phyloP scores from a whole-genome alignment of 2,888 invertebrate species.

The Eristalinus aeneus region DNA sequence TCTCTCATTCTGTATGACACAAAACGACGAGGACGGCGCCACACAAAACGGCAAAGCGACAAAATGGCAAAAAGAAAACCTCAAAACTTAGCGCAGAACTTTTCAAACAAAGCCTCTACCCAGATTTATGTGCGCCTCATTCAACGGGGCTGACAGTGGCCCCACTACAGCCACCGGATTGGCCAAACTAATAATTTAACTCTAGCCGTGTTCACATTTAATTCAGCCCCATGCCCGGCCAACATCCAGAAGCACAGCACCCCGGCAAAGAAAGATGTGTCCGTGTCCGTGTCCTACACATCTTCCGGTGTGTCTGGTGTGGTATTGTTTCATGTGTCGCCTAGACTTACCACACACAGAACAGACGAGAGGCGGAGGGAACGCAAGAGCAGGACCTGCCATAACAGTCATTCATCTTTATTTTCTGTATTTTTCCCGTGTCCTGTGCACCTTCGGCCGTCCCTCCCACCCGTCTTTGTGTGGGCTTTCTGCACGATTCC shows the following conservation, averaged over 20 bases:
- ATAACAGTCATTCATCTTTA: conserved; percentile 70
- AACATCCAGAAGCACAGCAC: not conserved
- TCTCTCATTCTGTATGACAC: not conserved
- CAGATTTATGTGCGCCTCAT: conserved; percentile 50
- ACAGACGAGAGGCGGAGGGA: not conserved
- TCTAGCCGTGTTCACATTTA: conserved; percentile 59
- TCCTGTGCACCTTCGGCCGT: not conserved
- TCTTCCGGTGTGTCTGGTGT: conserved; percentile 53
- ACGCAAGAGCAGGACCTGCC: conserved; percentile 43
- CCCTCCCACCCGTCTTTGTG: not conserved
- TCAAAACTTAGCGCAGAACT: conserved; percentile 32
- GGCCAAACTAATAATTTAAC: conserved; percentile 70
- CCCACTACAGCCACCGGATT: conserved; percentile 36
- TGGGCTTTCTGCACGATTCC: not conserved
- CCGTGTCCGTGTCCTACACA: conserved; percentile 34
- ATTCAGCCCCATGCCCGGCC: conserved; percentile 21
- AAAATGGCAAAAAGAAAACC: not conserved
- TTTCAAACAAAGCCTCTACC: conserved; percentile 41
- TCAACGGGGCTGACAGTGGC: conserved; percentile 42
- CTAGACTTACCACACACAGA: conserved; percentile 8
- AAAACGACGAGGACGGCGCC: not conserved
- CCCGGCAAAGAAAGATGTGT: conserved; percentile 37
- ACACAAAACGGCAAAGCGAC: not conserved
- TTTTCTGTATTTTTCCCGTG: conserved; percentile 60
- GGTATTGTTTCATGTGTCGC: conserved; percentile 65